A percentile compares a stretch with the other conserved stretches of the same genome.
Evolutionary conservation across 2,888 invertebrate species (phyloP).

Genomic region (Brachycybe producta): DNA sequence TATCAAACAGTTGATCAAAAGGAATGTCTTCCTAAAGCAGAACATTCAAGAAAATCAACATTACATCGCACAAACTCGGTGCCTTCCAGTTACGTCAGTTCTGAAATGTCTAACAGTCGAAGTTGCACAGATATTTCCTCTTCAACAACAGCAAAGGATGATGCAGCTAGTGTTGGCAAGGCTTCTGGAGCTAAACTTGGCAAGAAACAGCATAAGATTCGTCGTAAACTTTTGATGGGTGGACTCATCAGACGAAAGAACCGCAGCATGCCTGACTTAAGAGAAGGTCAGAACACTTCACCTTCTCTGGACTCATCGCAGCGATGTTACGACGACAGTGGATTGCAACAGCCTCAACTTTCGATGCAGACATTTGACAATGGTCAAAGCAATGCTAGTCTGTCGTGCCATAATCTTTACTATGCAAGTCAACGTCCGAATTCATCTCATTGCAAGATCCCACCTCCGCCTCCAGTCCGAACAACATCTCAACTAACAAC

Average conservation of each 20-base stretch:
- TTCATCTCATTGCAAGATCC: conserved; percentile 67
- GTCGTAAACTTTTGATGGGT: conserved; percentile 75
- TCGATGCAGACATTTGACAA: conserved; percentile 51
- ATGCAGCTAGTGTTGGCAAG: conserved; percentile 18
- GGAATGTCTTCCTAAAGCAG: no score
- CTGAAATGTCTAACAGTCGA: conserved; percentile 3
- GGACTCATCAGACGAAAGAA: conserved; percentile 77
- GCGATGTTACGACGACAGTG: conserved; percentile 38
- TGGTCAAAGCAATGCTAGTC: conserved; percentile 64
- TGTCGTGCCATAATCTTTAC: conserved; percentile 75
- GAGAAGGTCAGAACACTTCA: conserved; percentile 50
- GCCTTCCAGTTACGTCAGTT: conserved; percentile 9
- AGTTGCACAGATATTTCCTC: conserved; percentile 14
- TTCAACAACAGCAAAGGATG: conserved; percentile 19
- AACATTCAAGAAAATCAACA: conserved; percentile 16
- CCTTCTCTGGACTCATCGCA: conserved; percentile 36
- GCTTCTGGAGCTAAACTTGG: conserved; percentile 36
- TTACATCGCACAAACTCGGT: conserved; percentile 19
- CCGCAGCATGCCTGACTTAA: conserved; percentile 79
- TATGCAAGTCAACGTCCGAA: conserved; percentile 56
- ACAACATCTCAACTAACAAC: conserved; percentile 63
- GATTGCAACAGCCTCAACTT: conserved; percentile 14
- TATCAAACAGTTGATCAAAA: no score
- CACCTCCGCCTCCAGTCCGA: conserved; percentile 62
- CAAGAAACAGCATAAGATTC: conserved; percentile 81